phyloP scores from a whole-genome alignment of 2,797 vertebrate species.

The Sebastes matsubarae region DNA sequence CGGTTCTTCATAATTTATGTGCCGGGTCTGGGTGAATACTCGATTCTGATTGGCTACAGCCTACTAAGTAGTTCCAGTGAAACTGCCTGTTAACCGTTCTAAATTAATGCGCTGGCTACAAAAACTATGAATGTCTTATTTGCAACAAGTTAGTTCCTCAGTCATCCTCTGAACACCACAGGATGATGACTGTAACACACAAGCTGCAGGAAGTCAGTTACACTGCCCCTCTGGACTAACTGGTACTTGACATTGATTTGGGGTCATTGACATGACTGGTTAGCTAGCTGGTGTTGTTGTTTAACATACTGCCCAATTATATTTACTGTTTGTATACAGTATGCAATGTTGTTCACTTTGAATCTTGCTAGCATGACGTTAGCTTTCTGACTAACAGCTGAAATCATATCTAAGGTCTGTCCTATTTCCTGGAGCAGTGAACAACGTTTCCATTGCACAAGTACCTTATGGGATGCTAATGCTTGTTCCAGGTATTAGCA shows the following conservation, averaged over 20 bases:
- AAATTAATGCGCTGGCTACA: background rate
- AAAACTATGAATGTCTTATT: too few species aligned
- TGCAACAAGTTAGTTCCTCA: too few species aligned
- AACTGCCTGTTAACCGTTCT: background rate
- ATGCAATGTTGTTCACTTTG: background rate
- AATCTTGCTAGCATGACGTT: background rate
- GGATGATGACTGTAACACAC: too few species aligned
- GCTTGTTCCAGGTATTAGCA: background rate
- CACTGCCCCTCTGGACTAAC: too few species aligned
- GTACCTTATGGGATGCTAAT: background rate
- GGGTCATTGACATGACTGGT: background rate
- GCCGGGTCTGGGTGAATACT: background rate
- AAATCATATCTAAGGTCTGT: accelerated
- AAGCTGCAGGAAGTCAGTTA: too few species aligned
- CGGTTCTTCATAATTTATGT: too few species aligned
- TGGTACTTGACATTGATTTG: background rate
- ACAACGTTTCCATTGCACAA: background rate
- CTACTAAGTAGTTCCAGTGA: background rate
- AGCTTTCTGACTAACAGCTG: background rate
- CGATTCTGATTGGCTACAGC: background rate
- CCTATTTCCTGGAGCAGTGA: background rate
- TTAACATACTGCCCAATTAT: background rate
- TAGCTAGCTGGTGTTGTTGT: background rate
- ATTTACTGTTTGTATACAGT: background rate
- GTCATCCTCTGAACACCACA: too few species aligned